Base-by-base conservation (phyloP, 2,888 invertebrate genomes). In the Apodemia zela region DNA sequence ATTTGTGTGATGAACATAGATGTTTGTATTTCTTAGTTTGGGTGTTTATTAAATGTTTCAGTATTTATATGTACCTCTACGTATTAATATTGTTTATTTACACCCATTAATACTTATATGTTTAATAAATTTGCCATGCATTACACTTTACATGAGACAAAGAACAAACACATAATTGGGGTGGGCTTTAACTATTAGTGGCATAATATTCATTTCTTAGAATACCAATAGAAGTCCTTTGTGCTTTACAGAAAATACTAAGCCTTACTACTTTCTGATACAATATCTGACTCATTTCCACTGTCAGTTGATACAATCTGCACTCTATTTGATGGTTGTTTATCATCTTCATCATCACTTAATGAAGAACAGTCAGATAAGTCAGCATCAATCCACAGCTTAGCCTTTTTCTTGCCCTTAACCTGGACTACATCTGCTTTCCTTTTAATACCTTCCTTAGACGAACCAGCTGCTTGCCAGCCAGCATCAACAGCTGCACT, bases 401-500 rank as follows among this genome's bases (percentile, higher is more conserved):
- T 91, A 3, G 77, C 74, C 60, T 89, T 87, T 71, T 87, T 89
- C 67, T 88, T 89, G 1, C 77, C 78, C 65, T 84, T 85, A 0
- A 66, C 60, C 59, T 79, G 79, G 0, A 80, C 82, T 38, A 82
- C 78, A 0, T 80, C 83, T 0, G 72, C 72, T 70, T 89, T 92
- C 5, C 93, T 82, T 71, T 92, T 93, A 6, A 77, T 66, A 17
- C 78, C 78, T 11, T 81, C 87, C 57, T 69, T 76, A 0, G 88
- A 87, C 3, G 83, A 77, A 0, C 87, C 85, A 0, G 93, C 93
- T n/a, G 93, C 94, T 74, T 95, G 93, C 73, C 96, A 93, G 0
- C 97, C 98, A 80, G 96, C 95, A 69, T 96, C 95, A 0, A 99
- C 94, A 0, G 99, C 97, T 75, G 97, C 96, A 71, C 94, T 95